Evolutionary conservation across 2,888 invertebrate species (phyloP).

Genomic region (Tachina lurida): DNA sequence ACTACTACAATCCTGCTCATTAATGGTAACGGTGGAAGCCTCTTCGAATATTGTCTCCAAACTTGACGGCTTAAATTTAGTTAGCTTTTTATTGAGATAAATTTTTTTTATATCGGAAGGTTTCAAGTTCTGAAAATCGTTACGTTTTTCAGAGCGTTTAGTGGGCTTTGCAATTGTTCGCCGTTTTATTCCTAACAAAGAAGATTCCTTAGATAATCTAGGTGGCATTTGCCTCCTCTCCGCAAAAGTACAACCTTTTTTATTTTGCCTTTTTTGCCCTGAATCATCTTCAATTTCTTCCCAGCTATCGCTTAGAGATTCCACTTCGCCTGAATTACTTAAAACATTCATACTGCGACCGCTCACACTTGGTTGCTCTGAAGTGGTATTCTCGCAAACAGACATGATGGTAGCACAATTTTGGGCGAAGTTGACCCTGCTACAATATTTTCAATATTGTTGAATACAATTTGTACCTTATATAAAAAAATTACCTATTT

Average conservation of each 20-base stretch:
- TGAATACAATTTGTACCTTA: neutral
- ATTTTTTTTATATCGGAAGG: constrained; percentile 77
- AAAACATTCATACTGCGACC: neutral
- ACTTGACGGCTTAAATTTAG: constrained; percentile 79
- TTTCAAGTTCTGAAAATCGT: constrained; percentile 67
- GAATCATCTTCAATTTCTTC: constrained; percentile 38
- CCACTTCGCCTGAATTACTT: neutral
- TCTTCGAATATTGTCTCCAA: constrained; percentile 81
- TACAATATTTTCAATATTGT: constrained; percentile 21
- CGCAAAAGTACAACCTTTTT: constrained; percentile 54
- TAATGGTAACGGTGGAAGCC: constrained; percentile 61
- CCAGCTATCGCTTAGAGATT: constrained; percentile 19
- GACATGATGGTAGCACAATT: constrained; percentile 12
- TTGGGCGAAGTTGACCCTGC: constrained; percentile 11
- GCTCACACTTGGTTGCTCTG: neutral
- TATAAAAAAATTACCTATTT: constrained; percentile 75
- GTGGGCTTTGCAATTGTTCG: constrained; percentile 78
- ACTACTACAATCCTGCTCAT: constrained; percentile 72
- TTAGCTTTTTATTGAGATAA: constrained; percentile 78
- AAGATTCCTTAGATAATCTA: constrained; percentile 78
- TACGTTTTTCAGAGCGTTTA: constrained; percentile 73
- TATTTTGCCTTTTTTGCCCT: neutral
- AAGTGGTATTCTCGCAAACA: neutral
- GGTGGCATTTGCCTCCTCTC: constrained; percentile 77
- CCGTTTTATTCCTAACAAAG: constrained; percentile 76